These are phyloP conservation scores for Tetragonisca angustula DNA, from an alignment of 2,888 invertebrate species.

Conservation along the genomic window DNA sequence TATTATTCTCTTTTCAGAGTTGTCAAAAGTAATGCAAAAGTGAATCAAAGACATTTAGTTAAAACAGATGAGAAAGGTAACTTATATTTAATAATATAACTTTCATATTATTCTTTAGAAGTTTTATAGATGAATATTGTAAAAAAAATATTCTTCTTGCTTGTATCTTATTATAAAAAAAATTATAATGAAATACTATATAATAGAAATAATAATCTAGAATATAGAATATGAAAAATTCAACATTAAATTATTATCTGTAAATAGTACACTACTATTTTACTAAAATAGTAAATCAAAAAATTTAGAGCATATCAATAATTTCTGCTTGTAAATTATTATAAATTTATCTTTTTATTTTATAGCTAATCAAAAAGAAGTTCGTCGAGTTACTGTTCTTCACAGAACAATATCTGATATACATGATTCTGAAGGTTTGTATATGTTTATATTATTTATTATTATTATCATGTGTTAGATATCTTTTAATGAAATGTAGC, in stretches of 20 bases:
- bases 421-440: constrained; percentile 78
- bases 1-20: constrained; percentile 69
- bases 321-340: not conserved
- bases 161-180: not conserved
- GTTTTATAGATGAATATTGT: not conserved
- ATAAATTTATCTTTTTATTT: constrained; percentile 3
- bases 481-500: too few relatives aligned
- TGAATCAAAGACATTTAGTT: constrained; percentile 75
- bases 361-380: constrained; percentile 77
- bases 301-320: not conserved
- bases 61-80: constrained; percentile 80
- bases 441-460: constrained; percentile 2
- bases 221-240: not conserved
- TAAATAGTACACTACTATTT: not conserved
- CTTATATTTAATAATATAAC: too few relatives aligned
- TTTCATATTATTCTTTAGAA: not conserved
- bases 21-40: constrained; percentile 79
- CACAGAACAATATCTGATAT: constrained; percentile 76
- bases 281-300: not conserved
- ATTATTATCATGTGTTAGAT: not conserved
- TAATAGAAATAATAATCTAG: too few relatives aligned
- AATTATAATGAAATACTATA: not conserved
- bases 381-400: constrained; percentile 78
- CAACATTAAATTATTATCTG: not conserved
- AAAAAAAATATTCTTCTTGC: not conserved